Base-by-base conservation (phyloP, 1,140 invertebrate species). In the Arctopsyche grandis region DNA sequence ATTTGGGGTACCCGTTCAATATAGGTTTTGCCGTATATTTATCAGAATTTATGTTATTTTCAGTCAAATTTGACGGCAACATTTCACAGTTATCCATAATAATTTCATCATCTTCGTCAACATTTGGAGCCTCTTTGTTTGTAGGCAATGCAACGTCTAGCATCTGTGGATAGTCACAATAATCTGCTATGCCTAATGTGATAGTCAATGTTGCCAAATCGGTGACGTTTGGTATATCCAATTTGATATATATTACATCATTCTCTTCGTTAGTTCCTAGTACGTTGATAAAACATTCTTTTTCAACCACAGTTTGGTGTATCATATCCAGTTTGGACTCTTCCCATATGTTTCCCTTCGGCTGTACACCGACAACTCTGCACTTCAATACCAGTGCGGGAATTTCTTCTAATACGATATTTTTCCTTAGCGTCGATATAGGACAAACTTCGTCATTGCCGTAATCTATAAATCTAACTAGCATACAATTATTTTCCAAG, bases 381-480 rank as follows among this genome's bases (percentile, higher is more conserved):
- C 89, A 87, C 80, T 85, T 88, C 69, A 86, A 86, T 9, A 89
- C 88, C 82, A 91, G 90, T 1, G 89, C 86, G 0, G 92, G 92
- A 21, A 93, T 87, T 60, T 93, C 83, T 0, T 87, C 83, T 26
- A 92, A 87, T 4, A 90, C 87, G 0, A 93, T 85, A 77, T 89
- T 88, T 81, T 91, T 92, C 10, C 90, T 86, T 48, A 94, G 71
- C 16, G 91, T 87, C 5, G 84, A 82, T 1, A 88, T 85, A 0
- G 84, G 76, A 21, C 91, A 91, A 0, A 84, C 83, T 80, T 91
- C 89, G 70, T 87, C 84, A 77, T 93, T 93, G 0, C 92, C 92
- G 80, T 90, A 93, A 83, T 94, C 92, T 0, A 93, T 85, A 82
- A 90, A 93, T 75, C 87, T 84, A 0, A 93, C 88, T 4, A 86